Conservation (phyloP, 2,888 invertebrate genomes). For the Mantis religiosa region DNA sequence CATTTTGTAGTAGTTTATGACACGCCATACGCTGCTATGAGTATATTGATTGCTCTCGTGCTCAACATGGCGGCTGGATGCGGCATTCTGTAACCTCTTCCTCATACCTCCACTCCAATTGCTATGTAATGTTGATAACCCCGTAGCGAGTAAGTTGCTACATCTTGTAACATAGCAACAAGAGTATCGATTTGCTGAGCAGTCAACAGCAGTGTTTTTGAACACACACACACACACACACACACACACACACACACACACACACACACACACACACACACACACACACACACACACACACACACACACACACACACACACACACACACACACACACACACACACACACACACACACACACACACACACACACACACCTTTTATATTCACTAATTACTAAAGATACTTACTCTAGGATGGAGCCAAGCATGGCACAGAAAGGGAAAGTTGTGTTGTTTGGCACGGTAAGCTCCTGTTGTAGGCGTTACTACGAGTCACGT, state of each 20-base stretch:
- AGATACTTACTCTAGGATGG: no score
- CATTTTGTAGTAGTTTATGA: background rate
- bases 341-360: background rate
- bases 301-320: background rate
- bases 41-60: constrained; percentile 27
- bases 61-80: constrained; percentile 26
- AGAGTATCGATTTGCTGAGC: background rate
- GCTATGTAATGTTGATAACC: background rate
- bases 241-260: background rate
- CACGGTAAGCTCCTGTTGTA: no score
- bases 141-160: background rate
- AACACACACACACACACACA: background rate
- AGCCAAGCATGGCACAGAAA: no score
- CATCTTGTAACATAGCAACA: background rate
- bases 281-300: background rate
- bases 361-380: background rate
- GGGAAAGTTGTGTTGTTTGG: no score
- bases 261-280: background rate
- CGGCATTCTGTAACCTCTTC: background rate
- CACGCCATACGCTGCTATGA: background rate
- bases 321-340: background rate
- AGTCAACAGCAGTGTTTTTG: background rate
- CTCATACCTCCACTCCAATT: background rate
- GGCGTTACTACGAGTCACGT: no score
- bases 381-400: background rate